Conservation (phyloP, 2,888 invertebrate species). For the Ectobius pallidus region DNA sequence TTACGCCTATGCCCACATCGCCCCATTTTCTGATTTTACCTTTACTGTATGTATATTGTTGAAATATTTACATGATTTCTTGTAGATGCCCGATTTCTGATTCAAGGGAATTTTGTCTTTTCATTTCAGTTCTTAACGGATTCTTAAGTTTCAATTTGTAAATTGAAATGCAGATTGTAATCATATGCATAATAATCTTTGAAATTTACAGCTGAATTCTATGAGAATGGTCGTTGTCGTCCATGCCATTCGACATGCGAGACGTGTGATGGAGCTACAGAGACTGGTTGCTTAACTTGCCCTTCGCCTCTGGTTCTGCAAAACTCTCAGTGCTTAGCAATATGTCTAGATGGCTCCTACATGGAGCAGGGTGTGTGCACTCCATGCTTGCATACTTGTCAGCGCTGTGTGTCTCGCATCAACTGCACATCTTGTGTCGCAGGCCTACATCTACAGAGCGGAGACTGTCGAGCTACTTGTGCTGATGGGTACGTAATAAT, state of each 20-base stretch:
- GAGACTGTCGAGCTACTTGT: conserved; percentile 81
- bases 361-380: conserved; percentile 75
- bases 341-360: conserved; percentile 77
- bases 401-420: conserved; percentile 75
- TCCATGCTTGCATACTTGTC: conserved; percentile 80
- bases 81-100: no score
- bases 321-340: conserved; percentile 73
- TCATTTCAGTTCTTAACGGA: no score
- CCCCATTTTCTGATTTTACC: no score
- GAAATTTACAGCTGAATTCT: conserved; percentile 75
- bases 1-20: no score
- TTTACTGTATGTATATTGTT: no score
- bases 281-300: conserved; percentile 75
- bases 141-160: no score
- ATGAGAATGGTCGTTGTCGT: conserved; percentile 71
- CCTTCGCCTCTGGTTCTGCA: conserved; percentile 71
- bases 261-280: conserved; percentile 80
- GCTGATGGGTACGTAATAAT: conserved; percentile 67
- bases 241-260: conserved; percentile 81
- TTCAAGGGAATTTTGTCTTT: no score
- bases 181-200: no score
- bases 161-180: no score
- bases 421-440: conserved; percentile 83
- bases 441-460: conserved; percentile 79
- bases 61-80: no score